A percentile compares a stretch with the other conserved stretches of the same genome.
Conservation (phyloP, 2,113 vertebrate species). For the Merops nubicus region DNA sequence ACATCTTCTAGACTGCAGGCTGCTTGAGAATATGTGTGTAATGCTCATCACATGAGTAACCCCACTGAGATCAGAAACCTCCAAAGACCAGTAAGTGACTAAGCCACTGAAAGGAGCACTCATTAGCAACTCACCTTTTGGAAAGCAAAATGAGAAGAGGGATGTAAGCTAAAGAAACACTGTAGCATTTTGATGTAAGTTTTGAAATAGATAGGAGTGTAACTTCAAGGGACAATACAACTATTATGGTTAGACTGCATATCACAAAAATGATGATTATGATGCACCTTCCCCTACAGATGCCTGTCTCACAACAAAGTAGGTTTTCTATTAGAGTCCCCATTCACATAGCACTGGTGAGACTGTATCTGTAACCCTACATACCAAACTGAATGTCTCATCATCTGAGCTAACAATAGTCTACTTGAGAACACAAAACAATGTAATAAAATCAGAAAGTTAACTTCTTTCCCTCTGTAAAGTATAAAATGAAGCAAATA, state of each 20-base stretch:
- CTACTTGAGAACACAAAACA: background rate
- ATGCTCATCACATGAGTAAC: background rate
- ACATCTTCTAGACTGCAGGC: background rate
- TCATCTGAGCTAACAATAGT: background rate
- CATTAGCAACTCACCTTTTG: background rate
- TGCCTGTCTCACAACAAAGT: background rate
- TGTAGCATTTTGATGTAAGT: background rate
- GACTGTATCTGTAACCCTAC: background rate
- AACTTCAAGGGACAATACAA: background rate
- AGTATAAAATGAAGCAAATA: background rate
- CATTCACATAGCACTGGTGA: background rate
- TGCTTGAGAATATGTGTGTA: background rate
- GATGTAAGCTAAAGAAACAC: background rate
- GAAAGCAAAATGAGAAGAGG: background rate
- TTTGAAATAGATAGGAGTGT: background rate
- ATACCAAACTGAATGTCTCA: background rate
- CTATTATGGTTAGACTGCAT: background rate
- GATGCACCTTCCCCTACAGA: background rate
- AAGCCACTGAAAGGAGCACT: background rate
- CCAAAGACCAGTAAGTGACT: background rate
- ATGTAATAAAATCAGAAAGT: background rate
- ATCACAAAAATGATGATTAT: background rate
- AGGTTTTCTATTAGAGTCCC: background rate
- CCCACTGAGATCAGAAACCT: background rate
- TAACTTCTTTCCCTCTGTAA: background rate